A percentile compares a stretch with the other conserved stretches of the same genome.
Evolutionary conservation across 2,888 invertebrate genomes (phyloP).

Genomic region (Heliothis peltigera): DNA sequence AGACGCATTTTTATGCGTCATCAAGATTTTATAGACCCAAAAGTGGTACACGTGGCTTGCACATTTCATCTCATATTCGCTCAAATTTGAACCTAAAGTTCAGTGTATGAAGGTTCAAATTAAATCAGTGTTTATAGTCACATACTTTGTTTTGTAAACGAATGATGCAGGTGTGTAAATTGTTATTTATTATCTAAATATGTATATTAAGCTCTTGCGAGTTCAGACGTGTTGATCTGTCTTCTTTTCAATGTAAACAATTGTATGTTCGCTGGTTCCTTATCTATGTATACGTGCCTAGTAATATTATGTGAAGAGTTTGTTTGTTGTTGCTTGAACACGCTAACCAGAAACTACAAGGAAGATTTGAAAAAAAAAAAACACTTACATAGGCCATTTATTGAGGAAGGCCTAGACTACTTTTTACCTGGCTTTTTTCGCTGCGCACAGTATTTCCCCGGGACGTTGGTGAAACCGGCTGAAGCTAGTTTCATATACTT

Average conservation of each 20-base stretch:
- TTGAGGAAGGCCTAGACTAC: no score
- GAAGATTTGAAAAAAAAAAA: no score
- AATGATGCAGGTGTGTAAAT: slow-evolving; percentile 27
- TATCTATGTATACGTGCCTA: background rate
- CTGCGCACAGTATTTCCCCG: no score
- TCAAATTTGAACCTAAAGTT: background rate
- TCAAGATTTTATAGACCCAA: slow-evolving; percentile 15
- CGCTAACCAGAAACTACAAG: no score
- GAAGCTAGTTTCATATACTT: no score
- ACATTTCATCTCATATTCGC: background rate
- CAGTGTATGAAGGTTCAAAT: background rate
- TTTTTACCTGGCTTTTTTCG: no score
- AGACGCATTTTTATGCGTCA: slow-evolving; percentile 4
- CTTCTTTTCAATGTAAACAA: slow-evolving; percentile 25
- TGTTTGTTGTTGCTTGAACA: no score
- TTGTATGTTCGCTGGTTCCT: slow-evolving; percentile 11
- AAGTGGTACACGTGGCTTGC: slow-evolving; percentile 22
- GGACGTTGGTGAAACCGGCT: no score
- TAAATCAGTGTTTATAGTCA: background rate
- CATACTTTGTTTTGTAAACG: slow-evolving; percentile 27
- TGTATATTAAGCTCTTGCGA: slow-evolving; percentile 31
- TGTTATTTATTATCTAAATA: slow-evolving; percentile 40
- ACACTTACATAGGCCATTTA: no score
- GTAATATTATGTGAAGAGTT: no score
- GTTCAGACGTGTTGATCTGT: slow-evolving; percentile 36